A percentile compares a stretch with the other conserved stretches of the same genome.
These are phyloP conservation scores for Melikaiella ostensackeni DNA, from an alignment of 2,888 invertebrate species.

Conservation along the genomic window DNA sequence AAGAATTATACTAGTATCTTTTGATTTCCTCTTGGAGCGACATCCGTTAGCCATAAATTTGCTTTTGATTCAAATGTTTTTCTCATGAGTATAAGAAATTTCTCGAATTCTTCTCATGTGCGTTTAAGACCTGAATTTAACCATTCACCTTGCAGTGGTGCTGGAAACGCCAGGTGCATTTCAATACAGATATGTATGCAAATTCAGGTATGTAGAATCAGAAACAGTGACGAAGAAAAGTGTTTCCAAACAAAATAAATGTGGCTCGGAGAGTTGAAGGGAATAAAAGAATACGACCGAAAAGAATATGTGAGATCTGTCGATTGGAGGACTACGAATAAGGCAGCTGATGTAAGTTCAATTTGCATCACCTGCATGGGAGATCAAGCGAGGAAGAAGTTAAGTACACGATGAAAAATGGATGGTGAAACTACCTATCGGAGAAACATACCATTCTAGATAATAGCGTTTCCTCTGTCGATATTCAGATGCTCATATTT, in stretches of 20 bases:
- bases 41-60: background rate
- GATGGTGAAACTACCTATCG: background rate
- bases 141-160: slow-evolving; percentile 11
- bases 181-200: slow-evolving; percentile 2
- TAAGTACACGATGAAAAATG: slow-evolving; percentile 1
- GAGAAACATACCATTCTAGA: background rate
- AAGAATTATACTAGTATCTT: too few relatives aligned
- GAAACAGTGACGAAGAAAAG: background rate
- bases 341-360: background rate
- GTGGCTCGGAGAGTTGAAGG: background rate
- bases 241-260: background rate
- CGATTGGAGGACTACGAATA: background rate
- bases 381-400: background rate
- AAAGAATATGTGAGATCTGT: background rate
- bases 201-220: background rate
- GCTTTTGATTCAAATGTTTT: slow-evolving; percentile 7
- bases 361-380: background rate
- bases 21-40: background rate
- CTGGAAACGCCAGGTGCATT: slow-evolving; percentile 17
- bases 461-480: background rate
- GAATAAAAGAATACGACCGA: background rate
- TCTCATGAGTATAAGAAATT: background rate
- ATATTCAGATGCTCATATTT: background rate
- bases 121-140: background rate
- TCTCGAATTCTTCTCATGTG: background rate